phyloP scores from a whole-genome alignment of 2,888 invertebrate genomes.

The Tipula confusa region DNA sequence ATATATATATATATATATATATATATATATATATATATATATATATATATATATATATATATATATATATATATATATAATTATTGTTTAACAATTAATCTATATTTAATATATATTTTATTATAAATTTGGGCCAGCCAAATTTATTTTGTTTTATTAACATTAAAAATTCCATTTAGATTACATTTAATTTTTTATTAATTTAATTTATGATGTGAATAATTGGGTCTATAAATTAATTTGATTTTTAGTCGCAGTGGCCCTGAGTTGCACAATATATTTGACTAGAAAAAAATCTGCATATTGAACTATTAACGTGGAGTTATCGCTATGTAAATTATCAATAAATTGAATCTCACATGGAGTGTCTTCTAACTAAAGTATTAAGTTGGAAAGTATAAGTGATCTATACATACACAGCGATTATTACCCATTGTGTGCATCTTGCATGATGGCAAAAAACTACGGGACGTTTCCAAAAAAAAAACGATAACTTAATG shows the following conservation, averaged over 20 bases:
- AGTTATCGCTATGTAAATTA: too few species aligned
- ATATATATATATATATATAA: neutral
- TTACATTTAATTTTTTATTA: neutral
- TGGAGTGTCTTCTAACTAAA: too few species aligned
- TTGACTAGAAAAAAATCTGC: neutral
- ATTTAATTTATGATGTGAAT: neutral
- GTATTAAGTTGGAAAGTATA: too few species aligned
- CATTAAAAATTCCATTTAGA: conserved; percentile 25
- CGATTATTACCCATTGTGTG: too few species aligned
- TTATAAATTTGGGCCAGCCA: neutral
- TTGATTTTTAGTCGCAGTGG: neutral
- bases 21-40: neutral
- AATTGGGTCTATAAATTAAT: neutral
- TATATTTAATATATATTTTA: neutral
- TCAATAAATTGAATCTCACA: too few species aligned
- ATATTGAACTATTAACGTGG: neutral
- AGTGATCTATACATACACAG: too few species aligned
- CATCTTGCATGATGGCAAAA: too few species aligned
- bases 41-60: neutral
- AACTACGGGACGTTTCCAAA: too few species aligned
- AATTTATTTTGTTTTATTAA: neutral
- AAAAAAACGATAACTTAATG: too few species aligned
- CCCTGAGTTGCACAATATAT: neutral
- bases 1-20: too few species aligned
- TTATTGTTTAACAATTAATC: neutral